phyloP scores from a whole-genome alignment of 30 jellyfish, hydroid and myxozoan species.

The Aurelia aurita complex sp. Pacific region DNA sequence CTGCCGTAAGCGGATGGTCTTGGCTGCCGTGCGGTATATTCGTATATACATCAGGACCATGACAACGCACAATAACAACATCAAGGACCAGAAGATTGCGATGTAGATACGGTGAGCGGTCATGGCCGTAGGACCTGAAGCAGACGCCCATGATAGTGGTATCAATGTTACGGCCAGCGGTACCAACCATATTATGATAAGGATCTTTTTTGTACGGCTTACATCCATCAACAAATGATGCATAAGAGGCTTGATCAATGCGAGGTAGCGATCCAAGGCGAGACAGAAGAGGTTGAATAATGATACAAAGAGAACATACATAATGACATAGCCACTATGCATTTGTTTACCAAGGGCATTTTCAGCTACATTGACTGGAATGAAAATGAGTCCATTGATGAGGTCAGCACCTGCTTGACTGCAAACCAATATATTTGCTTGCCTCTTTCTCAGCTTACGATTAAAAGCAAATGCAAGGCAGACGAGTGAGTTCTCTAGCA shows the following conservation, averaged over 20 bases:
- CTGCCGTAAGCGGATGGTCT: slow-evolving; percentile 60
- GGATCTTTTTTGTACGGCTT: slow-evolving; percentile 63
- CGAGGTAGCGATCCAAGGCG: slow-evolving; percentile 88
- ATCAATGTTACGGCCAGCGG: slow-evolving; percentile 67
- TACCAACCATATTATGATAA: slow-evolving; percentile 55
- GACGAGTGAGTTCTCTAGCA: slow-evolving; percentile 61
- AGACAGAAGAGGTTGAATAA: slow-evolving; percentile 73
- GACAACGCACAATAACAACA: slow-evolving; percentile 58
- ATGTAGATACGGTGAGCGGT: slow-evolving; percentile 43
- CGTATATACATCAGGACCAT: slow-evolving; percentile 70
- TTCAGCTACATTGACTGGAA: slow-evolving; percentile 63
- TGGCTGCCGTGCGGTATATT: slow-evolving; percentile 71
- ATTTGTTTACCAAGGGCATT: slow-evolving; percentile 6
- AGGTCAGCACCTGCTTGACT: slow-evolving; percentile 90
- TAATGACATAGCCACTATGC: slow-evolving; percentile 38
- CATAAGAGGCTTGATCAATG: slow-evolving; percentile 78
- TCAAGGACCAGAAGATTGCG: slow-evolving; percentile 61
- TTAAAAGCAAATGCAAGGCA: slow-evolving; percentile 69
- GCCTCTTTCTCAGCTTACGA: slow-evolving; percentile 67
- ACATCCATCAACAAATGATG: slow-evolving; percentile 76
- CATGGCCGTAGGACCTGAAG: not conserved
- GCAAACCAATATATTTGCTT: slow-evolving; percentile 83
- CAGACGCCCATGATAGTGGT: slow-evolving; percentile 73
- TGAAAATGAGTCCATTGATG: slow-evolving; percentile 69
- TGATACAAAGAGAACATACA: slow-evolving; percentile 75